A percentile compares a stretch with the other conserved stretches of the same genome.
Conservation (phyloP, 1,140 invertebrate species). For the Caenorhabditis briggsae region DNA sequence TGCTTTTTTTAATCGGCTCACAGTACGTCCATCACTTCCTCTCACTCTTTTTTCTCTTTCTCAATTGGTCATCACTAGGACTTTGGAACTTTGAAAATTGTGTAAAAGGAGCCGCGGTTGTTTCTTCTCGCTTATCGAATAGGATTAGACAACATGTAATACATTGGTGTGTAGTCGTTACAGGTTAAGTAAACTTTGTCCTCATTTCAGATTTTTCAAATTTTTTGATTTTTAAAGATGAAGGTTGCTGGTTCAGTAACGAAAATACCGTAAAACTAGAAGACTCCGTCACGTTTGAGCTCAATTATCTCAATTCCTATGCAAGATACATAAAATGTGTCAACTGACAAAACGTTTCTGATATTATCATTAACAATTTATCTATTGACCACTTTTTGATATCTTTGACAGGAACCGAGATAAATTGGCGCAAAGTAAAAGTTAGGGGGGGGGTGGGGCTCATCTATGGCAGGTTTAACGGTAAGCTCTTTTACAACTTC, state of each 20-base stretch:
- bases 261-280: background rate
- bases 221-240: background rate
- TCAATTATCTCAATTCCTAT: too few relatives aligned
- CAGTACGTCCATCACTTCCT: constrained; percentile 11
- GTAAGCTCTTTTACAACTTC: background rate
- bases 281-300: background rate
- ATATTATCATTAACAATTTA: too few relatives aligned
- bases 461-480: too few relatives aligned
- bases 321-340: too few relatives aligned
- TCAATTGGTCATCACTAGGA: constrained; percentile 17
- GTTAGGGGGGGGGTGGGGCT: too few relatives aligned
- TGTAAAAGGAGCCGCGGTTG: background rate
- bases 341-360: too few relatives aligned
- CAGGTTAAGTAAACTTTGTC: background rate
- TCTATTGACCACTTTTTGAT: too few relatives aligned
- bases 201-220: background rate
- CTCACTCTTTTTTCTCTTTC: constrained; percentile 2
- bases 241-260: background rate
- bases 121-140: background rate
- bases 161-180: background rate
- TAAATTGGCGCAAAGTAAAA: too few relatives aligned
- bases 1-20: background rate
- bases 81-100: constrained; percentile 17
- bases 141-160: background rate
- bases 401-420: too few relatives aligned